Evolutionary conservation across 2,797 vertebrate species (phyloP).

Genomic region (Crypturellus tataupa): DNA sequence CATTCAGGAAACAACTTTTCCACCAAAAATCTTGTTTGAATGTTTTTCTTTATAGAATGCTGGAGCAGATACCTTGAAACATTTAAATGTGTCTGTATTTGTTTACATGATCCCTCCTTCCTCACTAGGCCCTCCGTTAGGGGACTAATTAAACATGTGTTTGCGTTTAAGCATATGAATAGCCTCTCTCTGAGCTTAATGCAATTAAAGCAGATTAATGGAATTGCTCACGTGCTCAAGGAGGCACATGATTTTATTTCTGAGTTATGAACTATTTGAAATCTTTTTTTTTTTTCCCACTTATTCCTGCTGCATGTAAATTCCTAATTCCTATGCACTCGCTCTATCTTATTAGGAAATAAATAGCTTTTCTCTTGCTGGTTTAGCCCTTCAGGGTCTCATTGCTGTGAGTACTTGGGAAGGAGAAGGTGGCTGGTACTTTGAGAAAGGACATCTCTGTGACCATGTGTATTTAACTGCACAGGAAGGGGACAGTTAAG

Average conservation of each 20-base stretch:
- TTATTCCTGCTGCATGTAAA: background rate
- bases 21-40: background rate
- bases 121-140: background rate
- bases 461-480: accelerated
- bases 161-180: conserved; percentile 5
- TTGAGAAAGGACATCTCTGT: background rate
- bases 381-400: background rate
- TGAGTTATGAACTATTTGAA: background rate
- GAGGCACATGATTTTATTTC: conserved; percentile 38
- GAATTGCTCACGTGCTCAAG: conserved; percentile 43
- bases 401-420: background rate
- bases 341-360: background rate
- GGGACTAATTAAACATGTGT: conserved; percentile 6
- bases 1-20: background rate
- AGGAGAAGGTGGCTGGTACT: background rate
- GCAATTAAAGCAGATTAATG: conserved; percentile 63
- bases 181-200: background rate
- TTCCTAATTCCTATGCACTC: background rate
- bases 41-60: background rate
- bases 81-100: background rate
- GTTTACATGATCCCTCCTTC: background rate
- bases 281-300: background rate
- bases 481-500: accelerated
- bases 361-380: background rate
- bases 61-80: background rate